Base-by-base conservation (phyloP, 2,888 invertebrate species). In the Villa cingulata region DNA sequence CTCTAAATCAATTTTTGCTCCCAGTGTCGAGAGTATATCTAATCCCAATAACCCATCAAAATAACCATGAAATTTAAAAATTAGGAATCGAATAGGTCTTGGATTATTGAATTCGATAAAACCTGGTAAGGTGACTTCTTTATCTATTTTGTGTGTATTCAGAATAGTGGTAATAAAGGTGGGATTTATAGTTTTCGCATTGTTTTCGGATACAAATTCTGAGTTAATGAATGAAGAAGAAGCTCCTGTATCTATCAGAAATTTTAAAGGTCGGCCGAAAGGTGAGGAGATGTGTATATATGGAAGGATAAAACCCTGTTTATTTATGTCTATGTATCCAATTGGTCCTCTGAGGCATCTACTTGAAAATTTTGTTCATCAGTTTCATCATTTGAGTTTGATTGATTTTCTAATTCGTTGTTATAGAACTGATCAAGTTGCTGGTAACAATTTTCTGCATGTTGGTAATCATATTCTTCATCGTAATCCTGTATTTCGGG, bases 41-140 rank as follows among this genome's bases (percentile, higher is more conserved):
- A 48, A 41, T 41, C 40, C 38, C 20, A 38, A 36, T 16, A 46
- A 40, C n/a, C 51, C 51, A 29, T 51, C 48, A 23, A 53, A 51
- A 16, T 49, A 51, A 12, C 43, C 46, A 34, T 51, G 50, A 29
- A 51, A 53, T 37, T 46, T 44, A 23, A 53, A 51, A n/a, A 52
- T 16, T 14, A 51, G 41, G n/a, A 49, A 46, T n/a, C 34, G 37
- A n/a, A 49, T 39, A 34, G 34, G 41, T 5, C 48, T 49, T 18
- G 32, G 7, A 29, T 51, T 36, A 18, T 46, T 43, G 19, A 49
- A 51, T 48, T 48, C 45, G 16, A 39, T 29, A 41, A 48, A 51
- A 23, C 23, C 37, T 5, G 46, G 45, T 16, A 49, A 23, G 2
- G n/a, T 37, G n/a, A 45, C 37, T 46, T 38, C n/a, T 42, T 49